Percentiles rank a stretch among this genome's conserved stretches.
phyloP scores from a whole-genome alignment of 2,797 vertebrate genomes.

The Uromys caudimaculatus region DNA sequence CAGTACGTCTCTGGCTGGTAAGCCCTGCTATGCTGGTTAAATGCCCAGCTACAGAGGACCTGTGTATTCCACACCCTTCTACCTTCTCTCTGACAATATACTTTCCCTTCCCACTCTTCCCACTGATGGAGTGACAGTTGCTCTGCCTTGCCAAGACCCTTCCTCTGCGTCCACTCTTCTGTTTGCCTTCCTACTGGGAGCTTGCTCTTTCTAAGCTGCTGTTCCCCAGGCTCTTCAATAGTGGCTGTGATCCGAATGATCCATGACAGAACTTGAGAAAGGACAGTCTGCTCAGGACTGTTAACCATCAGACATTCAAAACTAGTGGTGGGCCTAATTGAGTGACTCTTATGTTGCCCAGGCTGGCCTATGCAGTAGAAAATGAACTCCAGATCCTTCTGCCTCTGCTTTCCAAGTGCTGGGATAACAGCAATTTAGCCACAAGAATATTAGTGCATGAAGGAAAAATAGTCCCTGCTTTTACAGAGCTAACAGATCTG shows the following conservation, averaged over 20 bases:
- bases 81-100: background rate
- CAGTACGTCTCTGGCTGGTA: background rate
- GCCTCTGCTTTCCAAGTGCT: background rate
- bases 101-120: background rate
- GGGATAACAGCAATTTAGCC: background rate
- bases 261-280: background rate
- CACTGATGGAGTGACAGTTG: background rate
- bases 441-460: background rate
- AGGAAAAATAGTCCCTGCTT: background rate
- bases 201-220: background rate
- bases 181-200: background rate
- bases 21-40: background rate
- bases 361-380: background rate
- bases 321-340: background rate
- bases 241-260: background rate
- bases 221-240: background rate
- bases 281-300: background rate
- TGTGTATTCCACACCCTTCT: background rate
- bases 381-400: background rate
- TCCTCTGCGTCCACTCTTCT: background rate
- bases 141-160: background rate
- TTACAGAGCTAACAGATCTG: background rate
- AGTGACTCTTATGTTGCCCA: background rate
- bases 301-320: background rate
- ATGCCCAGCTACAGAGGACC: background rate